Conservation (phyloP, 1,140 invertebrate species). For the Pseudobourletiella spinata region DNA sequence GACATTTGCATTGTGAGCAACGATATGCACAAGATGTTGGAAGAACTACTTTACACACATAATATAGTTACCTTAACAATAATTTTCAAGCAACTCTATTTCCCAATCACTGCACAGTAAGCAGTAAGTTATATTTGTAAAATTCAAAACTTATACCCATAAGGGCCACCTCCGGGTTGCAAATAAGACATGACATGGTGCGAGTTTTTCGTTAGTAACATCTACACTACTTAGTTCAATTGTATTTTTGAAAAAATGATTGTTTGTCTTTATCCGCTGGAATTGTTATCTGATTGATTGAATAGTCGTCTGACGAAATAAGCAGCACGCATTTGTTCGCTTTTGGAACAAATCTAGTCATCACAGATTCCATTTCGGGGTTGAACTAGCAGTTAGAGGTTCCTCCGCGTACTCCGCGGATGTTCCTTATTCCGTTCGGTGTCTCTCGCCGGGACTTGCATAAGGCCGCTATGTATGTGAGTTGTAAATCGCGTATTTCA, state of each 20-base stretch:
- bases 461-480: not conserved
- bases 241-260: not conserved
- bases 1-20: not conserved
- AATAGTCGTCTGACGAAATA: not conserved
- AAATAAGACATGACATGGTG: not conserved
- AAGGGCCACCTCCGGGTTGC: not conserved
- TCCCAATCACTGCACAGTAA: no score
- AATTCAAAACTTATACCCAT: no score
- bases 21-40: not conserved
- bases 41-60: no score
- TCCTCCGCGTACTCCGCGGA: not conserved
- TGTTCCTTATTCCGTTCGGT: not conserved
- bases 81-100: no score
- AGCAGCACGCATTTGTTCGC: not conserved
- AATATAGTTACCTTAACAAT: no score
- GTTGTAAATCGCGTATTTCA: not conserved
- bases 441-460: not conserved
- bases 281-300: not conserved
- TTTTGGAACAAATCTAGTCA: not conserved
- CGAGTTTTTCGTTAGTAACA: not conserved
- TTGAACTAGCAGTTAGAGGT: not conserved
- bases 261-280: not conserved
- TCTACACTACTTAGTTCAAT: not conserved
- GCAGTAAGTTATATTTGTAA: no score
- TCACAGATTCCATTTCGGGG: not conserved